Evolutionary conservation across 2,797 vertebrate genomes (phyloP).

Genomic region (Myiotriccus ornatus): DNA sequence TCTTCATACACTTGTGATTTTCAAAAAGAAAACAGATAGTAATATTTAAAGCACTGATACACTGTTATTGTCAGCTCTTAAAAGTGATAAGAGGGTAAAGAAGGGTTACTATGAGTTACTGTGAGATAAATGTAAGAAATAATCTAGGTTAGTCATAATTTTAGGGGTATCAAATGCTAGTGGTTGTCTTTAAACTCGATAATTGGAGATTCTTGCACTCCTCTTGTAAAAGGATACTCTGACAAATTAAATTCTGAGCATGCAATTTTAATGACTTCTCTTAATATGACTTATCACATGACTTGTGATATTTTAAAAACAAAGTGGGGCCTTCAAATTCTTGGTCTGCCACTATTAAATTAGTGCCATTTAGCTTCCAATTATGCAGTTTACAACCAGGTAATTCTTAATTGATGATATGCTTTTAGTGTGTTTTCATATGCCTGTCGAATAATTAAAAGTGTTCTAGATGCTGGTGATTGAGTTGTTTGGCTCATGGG

Average conservation of each 20-base stretch:
- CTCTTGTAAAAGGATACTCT: not conserved
- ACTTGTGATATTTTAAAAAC: not conserved
- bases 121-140: not conserved
- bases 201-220: not conserved
- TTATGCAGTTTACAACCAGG: not conserved
- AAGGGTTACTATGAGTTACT: not conserved
- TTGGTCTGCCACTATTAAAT: not conserved
- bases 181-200: not conserved
- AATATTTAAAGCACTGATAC: not conserved
- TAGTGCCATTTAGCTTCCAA: not conserved
- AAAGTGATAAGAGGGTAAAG: not conserved
- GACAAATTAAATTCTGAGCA: not conserved
- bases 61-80: not conserved
- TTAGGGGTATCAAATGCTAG: not conserved
- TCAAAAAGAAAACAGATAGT: not conserved
- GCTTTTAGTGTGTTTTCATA: not conserved
- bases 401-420: not conserved
- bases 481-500: not conserved
- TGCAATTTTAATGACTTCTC: not conserved
- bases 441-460: not conserved
- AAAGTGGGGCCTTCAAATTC: not conserved
- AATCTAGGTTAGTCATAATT: not conserved
- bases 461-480: not conserved
- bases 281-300: not conserved
- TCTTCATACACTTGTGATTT: not conserved